Base-by-base conservation (phyloP, 2,888 invertebrate species). In the Drosophila affinis region DNA sequence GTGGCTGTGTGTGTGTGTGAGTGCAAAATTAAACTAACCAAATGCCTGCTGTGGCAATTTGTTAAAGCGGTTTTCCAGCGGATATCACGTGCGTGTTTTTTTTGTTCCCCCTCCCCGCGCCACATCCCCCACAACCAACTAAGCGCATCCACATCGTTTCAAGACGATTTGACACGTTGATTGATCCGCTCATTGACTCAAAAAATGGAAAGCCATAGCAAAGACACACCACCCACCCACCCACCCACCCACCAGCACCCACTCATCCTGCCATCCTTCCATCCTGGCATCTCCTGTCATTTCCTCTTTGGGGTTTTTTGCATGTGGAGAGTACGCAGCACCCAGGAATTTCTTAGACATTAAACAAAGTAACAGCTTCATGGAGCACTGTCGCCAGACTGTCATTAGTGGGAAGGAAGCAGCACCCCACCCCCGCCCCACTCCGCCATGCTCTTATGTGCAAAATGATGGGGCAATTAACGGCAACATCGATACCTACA, bases 151-250 rank as follows among this genome's bases (percentile, higher is more conserved):
- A 56, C 65, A 67, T 78, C 88, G 78, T 79, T 85, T 85, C 84
- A 81, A 73, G 86, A 88, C 86, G 88, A 85, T 85, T 85, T 85
- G 84, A 85, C 88, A 85, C 88, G 84, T 88, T 85, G 84, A 85
- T 85, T 85, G 84, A 85, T 85, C 84, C 84, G 88, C 88, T 85
- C 88, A 85, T 86, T 85, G 88, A 81, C 76, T 85, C 85, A 87
- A 88, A 87, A 84, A 87, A 84, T 79, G 53, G 65, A 57, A 73
- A 65, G 59, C 56, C 59, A 62, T 51, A 60, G 55, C 60, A 62
- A 81, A 72, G 47, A 1, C 21, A 3, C 21, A 21, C 1, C 18
- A 1, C 1, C 18, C 18, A 21, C 21, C 21, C 21, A 21, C 21
- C 21, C 1, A 21, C 3, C 21, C 21, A 21, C 21, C 21, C 21